Base-by-base conservation (phyloP, 1,140 invertebrate species). In the Lordiphosa collinella region DNA sequence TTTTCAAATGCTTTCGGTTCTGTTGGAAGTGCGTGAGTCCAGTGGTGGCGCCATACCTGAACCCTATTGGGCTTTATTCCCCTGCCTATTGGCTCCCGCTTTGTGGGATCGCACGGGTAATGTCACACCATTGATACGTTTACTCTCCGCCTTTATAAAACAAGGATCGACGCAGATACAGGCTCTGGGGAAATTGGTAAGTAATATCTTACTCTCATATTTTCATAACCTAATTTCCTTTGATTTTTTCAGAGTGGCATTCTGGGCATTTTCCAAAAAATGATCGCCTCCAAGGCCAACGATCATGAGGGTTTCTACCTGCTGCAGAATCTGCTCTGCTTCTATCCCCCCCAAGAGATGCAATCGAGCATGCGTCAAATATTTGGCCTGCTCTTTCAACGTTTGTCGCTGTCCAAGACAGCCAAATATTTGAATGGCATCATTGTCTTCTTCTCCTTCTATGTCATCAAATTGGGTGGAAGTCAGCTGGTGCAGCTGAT, bases 241-340 rank as follows among this genome's bases (percentile, higher is more conserved):
- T 46, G 38, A 34, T 40, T 3, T 11, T 51, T 49, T n/a, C 50
- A 96, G 92, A 94, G 92, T 87, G 96, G 94, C 32, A 91, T 99
- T 56, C 89, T 99, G 7, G 98, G 97, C 13, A 94, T 99, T 11
- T 99, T 98, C 88, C 98, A 99, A 88, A 99, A 99, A 90, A 90
- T 99, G 57, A 97, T 99, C 67, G 95, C 97, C 3, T 98, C 97
- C 0, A 98, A 98, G 91, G 92, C 93, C 0, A 97, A 99, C 86
- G 98, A 99, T 90, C 96, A 99, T 73, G 97, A 99, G 91, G 98
- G 97, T 18, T 99, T 99, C 88, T 93, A 95, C 85, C 89, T 99
- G 1, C 91, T 99, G 16, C 95, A 97, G 89, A 93, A 91, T 47
- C 92, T 99, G 47, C 91, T 98, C 35, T 92, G 94, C 86, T 91